A percentile compares a stretch with the other conserved stretches of the same genome.
phyloP scores from a whole-genome alignment of 2,113 vertebrate genomes.

The Aldabrachelys gigantea region DNA sequence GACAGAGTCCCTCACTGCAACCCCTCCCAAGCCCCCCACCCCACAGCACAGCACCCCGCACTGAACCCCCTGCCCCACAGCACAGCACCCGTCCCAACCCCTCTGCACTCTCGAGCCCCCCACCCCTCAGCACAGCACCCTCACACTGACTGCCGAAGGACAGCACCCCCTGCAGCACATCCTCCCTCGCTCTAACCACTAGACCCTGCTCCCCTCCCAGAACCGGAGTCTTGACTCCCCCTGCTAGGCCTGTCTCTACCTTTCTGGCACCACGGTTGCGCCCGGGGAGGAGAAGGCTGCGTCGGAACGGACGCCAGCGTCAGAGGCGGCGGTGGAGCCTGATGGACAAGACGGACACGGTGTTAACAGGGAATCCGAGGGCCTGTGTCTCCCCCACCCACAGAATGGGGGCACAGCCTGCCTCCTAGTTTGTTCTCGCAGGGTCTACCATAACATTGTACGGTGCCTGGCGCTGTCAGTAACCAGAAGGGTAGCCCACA shows the following conservation, averaged over 20 bases:
- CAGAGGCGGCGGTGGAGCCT: neutral
- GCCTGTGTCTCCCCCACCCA: neutral
- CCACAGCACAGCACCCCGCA: too few relatives aligned
- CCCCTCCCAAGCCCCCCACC: too few relatives aligned
- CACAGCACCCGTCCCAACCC: too few relatives aligned
- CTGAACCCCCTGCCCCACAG: too few relatives aligned
- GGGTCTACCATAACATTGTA: neutral
- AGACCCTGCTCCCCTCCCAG: neutral
- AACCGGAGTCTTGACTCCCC: neutral
- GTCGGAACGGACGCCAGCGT: neutral
- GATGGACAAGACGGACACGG: neutral
- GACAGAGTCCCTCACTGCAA: rapidly evolving
- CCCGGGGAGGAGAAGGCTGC: neutral
- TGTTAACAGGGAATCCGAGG: neutral
- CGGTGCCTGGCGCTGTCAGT: too few relatives aligned
- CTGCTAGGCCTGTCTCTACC: neutral
- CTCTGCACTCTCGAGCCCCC: too few relatives aligned
- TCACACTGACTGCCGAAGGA: too few relatives aligned
- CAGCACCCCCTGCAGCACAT: neutral
- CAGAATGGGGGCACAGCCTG: neutral
- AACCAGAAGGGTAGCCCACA: too few relatives aligned
- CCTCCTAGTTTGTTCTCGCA: neutral
- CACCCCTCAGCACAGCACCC: too few relatives aligned
- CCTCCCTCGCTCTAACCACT: neutral
- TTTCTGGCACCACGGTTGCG: neutral